Conservation (phyloP, 1,140 invertebrate genomes). For the Nasonia giraulti region DNA sequence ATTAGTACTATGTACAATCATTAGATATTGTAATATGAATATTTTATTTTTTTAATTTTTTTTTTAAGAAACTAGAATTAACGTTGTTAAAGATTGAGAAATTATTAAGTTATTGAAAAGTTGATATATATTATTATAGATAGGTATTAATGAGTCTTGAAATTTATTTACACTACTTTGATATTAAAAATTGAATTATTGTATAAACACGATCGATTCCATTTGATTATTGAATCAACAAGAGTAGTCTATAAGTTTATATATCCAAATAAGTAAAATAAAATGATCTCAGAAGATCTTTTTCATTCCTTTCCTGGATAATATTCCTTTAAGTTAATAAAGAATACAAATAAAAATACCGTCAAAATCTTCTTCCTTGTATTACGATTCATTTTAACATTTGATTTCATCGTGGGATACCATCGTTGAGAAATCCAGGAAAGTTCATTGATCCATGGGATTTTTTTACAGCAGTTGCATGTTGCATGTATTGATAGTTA, state of each 20-base stretch:
- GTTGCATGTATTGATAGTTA: conserved; percentile 43
- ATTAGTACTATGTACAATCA: too few species aligned
- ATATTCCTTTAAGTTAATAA: conserved; percentile 15
- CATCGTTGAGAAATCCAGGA: not conserved
- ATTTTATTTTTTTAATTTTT: not conserved
- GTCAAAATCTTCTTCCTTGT: not conserved
- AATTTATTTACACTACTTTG: conserved; percentile 24
- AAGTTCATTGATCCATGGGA: not conserved
- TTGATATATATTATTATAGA: conserved; percentile 20
- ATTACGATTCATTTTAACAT: not conserved
- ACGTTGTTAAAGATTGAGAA: not conserved
- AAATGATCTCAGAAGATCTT: conserved; percentile 33
- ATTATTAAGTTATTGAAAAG: conserved; percentile 9
- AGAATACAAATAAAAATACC: not conserved
- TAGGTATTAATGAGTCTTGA: conserved; percentile 20
- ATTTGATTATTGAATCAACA: conserved; percentile 19
- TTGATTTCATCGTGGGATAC: conserved; percentile 34
- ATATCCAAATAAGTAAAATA: conserved; percentile 30
- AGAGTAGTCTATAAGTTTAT: not conserved
- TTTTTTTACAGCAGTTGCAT: conserved; percentile 34
- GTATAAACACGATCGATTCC: not conserved
- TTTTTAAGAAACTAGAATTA: conserved; percentile 1
- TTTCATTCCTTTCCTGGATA: conserved; percentile 19
- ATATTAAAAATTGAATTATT: conserved; percentile 10
- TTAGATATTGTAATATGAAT: too few species aligned